Base-by-base conservation (phyloP, 1,140 invertebrate genomes). In the Phymorhynchus buccinoides region DNA sequence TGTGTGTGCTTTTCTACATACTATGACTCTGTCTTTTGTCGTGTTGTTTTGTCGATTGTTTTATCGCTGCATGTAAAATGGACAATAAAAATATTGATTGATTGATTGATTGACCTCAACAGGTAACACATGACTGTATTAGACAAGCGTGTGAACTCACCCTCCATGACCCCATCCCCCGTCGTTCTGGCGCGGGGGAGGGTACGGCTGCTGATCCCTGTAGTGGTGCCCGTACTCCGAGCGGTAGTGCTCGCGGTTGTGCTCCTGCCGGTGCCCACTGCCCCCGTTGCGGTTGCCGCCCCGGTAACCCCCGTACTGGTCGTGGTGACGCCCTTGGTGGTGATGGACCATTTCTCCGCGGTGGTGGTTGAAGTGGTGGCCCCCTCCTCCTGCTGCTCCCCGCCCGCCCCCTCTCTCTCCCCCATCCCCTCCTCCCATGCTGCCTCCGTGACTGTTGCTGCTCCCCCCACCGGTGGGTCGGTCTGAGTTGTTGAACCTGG, bases 141-240 rank as follows among this genome's bases (percentile, higher is more conserved):
- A 22, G 9, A 52, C 62, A 9, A 66, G 30, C 4, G 62, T n/a
- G 4, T 0, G 35, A 12, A 41, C 81, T 30, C 6, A 62, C 79
- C 37, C 30, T 30, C 32, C n/a, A n/a, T 79, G 71, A 48, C 44
- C 73, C 66, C 80, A 82, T 62, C n/a, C 52, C 52, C n/a, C 52
- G 14, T 18, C 75, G 22, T 85, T 83, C 30, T 77, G 82, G 35
- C 71, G 30, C 18, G 52, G 48, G 35, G 56, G 30, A 22, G 52
- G 48, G 41, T 48, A 75, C 44, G 79, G n/a, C 84, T 83, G 85
- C 85, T 88, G 80, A 80, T 88, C 85, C 81, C 85, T 87, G 84
- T 88, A 89, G 48, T 88, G 89, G 81, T 89, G 88, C 35, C 89
- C 88, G 87, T 90, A 89, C 18, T 90, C 89, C 22, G 89, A 84